phyloP scores from a whole-genome alignment of 1,140 invertebrate genomes.

The Lanistes nyassanus region DNA sequence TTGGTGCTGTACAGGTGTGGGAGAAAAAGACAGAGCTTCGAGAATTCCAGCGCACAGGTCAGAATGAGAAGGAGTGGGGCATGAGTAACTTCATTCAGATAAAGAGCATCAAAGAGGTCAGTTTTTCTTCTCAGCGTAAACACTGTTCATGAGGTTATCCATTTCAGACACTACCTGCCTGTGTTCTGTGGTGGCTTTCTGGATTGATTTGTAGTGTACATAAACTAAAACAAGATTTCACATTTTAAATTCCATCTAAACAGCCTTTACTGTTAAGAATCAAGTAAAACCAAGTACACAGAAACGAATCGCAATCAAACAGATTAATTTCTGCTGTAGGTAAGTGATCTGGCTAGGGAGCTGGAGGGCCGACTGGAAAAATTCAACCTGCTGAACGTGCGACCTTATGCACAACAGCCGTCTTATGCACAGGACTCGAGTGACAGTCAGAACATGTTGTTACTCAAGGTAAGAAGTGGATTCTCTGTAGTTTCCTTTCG shows the following conservation, averaged over 20 bases:
- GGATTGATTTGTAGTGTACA: no score
- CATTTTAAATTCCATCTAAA: no score
- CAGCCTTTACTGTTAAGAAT: no score
- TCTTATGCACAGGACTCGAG: constrained; percentile 16
- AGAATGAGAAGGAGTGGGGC: constrained; percentile 77
- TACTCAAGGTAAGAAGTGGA: constrained; percentile 52
- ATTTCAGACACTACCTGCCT: no score
- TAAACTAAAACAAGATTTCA: no score
- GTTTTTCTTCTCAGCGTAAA: no score
- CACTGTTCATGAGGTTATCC: neutral
- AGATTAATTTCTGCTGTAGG: no score
- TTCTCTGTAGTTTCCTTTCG: neutral
- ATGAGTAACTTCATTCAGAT: constrained; percentile 78
- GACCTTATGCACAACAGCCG: constrained; percentile 10
- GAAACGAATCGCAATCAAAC: no score
- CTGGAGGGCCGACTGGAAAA: constrained; percentile 72
- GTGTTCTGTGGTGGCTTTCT: no score
- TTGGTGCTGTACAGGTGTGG: constrained; percentile 61
- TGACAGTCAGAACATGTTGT: constrained; percentile 47
- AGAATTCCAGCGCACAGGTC: constrained; percentile 59
- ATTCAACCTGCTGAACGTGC: constrained; percentile 58
- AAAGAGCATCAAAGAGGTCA: constrained; percentile 75
- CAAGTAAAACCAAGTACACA: no score
- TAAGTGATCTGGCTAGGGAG: constrained; percentile 78
- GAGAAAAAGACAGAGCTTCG: constrained; percentile 53